Evolutionary conservation across 2,888 invertebrate genomes (phyloP).

Genomic region (Heliconius aoede): DNA sequence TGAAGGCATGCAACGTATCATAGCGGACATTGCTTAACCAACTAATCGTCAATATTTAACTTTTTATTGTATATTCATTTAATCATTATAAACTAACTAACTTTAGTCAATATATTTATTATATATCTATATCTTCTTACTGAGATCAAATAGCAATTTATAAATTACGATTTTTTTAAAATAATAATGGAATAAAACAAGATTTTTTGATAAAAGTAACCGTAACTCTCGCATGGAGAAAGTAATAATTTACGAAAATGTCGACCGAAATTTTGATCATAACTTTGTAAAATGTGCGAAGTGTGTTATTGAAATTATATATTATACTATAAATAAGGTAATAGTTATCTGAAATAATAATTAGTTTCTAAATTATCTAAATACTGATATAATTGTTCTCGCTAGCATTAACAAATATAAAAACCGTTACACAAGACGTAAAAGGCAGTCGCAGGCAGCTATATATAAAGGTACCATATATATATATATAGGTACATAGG

Average conservation of each 20-base stretch:
- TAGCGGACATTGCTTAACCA: not conserved
- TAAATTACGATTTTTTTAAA: too few relatives aligned
- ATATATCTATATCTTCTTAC: not conserved
- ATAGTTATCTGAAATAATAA: too few relatives aligned
- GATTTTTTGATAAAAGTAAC: not conserved
- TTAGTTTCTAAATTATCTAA: not conserved
- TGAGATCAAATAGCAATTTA: too few relatives aligned
- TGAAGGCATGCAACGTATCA: not conserved
- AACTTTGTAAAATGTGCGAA: not conserved
- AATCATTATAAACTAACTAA: too few relatives aligned
- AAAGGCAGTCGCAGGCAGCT: slow-evolving; percentile 6
- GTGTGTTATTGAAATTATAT: not conserved
- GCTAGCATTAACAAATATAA: slow-evolving; percentile 1
- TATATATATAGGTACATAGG: not conserved
- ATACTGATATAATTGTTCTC: not conserved
- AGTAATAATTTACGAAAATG: not conserved
- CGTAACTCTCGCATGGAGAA: not conserved
- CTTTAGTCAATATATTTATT: not conserved
- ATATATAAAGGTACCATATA: not conserved
- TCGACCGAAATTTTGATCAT: not conserved
- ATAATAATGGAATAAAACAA: too few relatives aligned
- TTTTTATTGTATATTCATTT: not conserved
- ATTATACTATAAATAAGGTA: not conserved
- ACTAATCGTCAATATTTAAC: not conserved
- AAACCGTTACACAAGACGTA: slow-evolving; percentile 8